phyloP scores from a whole-genome alignment of 2,113 vertebrate genomes.

The Tamias sibiricus region DNA sequence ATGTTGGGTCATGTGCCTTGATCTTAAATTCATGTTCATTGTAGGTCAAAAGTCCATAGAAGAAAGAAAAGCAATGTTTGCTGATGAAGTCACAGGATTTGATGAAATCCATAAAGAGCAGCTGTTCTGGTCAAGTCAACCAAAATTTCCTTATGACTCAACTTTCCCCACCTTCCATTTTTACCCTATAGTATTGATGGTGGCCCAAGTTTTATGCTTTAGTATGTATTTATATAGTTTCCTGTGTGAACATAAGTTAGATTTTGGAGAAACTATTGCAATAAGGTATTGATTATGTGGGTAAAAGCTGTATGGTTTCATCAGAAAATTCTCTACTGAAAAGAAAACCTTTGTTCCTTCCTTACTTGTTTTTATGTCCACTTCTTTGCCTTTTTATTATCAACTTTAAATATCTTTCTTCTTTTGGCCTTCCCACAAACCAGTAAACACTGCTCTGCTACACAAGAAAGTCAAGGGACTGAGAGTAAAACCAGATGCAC shows the following conservation, averaged over 20 bases:
- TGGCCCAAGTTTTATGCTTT: slow-evolving; percentile 37
- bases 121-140: slow-evolving; percentile 61
- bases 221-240: slow-evolving; percentile 18
- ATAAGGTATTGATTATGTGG: slow-evolving; percentile 46
- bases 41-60: slow-evolving; percentile 70
- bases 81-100: slow-evolving; percentile 70
- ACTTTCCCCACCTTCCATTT: background rate
- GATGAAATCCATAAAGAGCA: slow-evolving; percentile 75
- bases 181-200: background rate
- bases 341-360: slow-evolving; percentile 62
- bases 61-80: slow-evolving; percentile 65
- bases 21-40: slow-evolving; percentile 77
- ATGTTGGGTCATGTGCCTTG: slow-evolving; percentile 63
- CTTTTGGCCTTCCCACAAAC: slow-evolving; percentile 53
- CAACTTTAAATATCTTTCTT: slow-evolving; percentile 69
- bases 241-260: background rate
- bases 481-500: slow-evolving; percentile 56
- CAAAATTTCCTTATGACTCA: slow-evolving; percentile 11
- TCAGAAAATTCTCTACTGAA: slow-evolving; percentile 58
- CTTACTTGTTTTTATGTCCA: slow-evolving; percentile 61
- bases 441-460: slow-evolving; percentile 55
- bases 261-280: slow-evolving; percentile 31
- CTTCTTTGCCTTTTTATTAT: slow-evolving; percentile 68
- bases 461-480: slow-evolving; percentile 34
- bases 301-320: slow-evolving; percentile 21